Base-by-base conservation (phyloP, 2,797 vertebrate genomes). In the Gambelia wislizenii region DNA sequence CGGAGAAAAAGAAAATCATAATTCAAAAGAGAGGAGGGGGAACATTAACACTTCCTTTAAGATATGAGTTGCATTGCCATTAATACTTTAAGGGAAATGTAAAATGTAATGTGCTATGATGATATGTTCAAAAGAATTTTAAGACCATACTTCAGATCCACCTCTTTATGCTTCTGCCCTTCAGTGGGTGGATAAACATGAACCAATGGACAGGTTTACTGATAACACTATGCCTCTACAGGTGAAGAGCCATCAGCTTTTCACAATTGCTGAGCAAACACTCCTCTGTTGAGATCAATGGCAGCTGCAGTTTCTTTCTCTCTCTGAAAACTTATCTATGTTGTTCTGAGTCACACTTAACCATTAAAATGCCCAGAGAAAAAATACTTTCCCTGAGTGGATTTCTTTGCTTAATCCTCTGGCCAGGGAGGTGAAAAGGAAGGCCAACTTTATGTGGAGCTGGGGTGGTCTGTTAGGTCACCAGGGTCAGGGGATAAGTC, bases 261-360 rank as follows among this genome's bases (percentile, higher is more conserved):
- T 77, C 18, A 0, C 2, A 39, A 39, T 42, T 64, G 75, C 85
- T 83, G 69, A 47, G 36, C 0, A 1, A 39, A 87, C 85, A 30
- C 16, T 64, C 54, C 16, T 90, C 59, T 79, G 47, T 22, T 16
- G 67, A 54, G 18, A 90, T 16, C 47, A 83, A 52, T 22, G 27
- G 14, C 22, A 12, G 5, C 44, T 25, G 6, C 20, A 18, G 25
- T 81, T 72, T 52, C 78, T 82, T 72, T 52, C 1, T 78, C 42
- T 0, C 42, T 85, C 78, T 87, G 89, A 87, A 91, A 93, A 83
- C 22, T 67, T 59, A 20, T 44, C 83, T 85, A 5, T 49, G 33
- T 5, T 87, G 47, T 33, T 91, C 74, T 6, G 4, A 79, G n/a
- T 54, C 42, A 67, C 6, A 83, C 7, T 81, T 74, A 87, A 74